Conservation (phyloP, 2,888 invertebrate genomes). For the Papilio protenor region DNA sequence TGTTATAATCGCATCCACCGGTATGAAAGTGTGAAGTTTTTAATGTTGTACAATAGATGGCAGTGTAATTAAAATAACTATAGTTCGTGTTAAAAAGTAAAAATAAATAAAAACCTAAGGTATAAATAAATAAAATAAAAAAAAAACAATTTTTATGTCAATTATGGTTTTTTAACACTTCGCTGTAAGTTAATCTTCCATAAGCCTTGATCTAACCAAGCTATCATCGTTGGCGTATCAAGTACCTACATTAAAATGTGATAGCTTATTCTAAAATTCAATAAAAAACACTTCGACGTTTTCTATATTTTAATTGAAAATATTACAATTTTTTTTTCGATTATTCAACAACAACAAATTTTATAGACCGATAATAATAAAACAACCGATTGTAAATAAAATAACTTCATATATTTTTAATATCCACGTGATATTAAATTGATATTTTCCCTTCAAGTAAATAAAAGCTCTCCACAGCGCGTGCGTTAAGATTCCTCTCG, state of each 20-base stretch:
- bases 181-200: too few species aligned
- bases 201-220: too few species aligned
- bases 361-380: too few species aligned
- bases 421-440: too few species aligned
- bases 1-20: neutral
- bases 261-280: too few species aligned
- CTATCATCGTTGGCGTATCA: too few species aligned
- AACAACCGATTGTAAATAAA: neutral
- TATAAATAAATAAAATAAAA: neutral
- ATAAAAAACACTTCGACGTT: too few species aligned
- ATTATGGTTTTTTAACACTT: neutral
- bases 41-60: neutral
- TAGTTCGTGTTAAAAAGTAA: neutral
- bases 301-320: too few species aligned
- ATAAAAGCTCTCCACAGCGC: conserved; percentile 9
- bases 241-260: too few species aligned
- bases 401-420: neutral
- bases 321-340: neutral
- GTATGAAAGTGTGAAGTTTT: neutral
- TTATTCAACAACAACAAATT: too few species aligned
- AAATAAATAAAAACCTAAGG: neutral
- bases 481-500: conserved; percentile 27
- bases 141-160: neutral
- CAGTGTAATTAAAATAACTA: neutral
- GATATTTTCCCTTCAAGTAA: too few species aligned